Evolutionary conservation across 2,113 vertebrate genomes (phyloP).

Genomic region (Macquaria ambigua): DNA sequence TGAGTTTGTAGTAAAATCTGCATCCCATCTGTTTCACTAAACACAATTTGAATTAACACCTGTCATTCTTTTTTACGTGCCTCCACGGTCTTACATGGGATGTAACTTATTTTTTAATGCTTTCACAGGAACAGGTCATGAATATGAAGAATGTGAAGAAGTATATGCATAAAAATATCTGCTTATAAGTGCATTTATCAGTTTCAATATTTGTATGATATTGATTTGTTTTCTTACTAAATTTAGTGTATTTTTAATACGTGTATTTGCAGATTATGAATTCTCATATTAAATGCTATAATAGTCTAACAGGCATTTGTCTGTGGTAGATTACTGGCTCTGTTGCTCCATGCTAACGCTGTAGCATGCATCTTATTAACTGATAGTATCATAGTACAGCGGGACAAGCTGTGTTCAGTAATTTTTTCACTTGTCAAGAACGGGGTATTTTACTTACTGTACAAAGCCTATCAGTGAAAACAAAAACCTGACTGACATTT

Average conservation of each 20-base stretch:
- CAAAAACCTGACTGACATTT: neutral
- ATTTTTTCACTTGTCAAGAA: no score
- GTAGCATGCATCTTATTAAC: neutral
- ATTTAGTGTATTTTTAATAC: no score
- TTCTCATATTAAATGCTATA: no score
- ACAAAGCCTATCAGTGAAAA: neutral
- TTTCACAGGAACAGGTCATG: neutral
- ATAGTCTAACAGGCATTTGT: neutral
- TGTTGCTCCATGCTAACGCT: neutral
- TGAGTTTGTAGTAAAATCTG: conserved; percentile 47
- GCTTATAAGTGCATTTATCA: neutral
- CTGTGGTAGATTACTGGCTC: neutral
- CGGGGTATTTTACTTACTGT: no score
- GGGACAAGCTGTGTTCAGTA: neutral
- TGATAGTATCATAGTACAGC: neutral
- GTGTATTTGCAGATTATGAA: no score
- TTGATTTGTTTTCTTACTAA: neutral
- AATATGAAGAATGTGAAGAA: neutral
- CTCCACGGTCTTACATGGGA: neutral
- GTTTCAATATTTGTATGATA: neutral
- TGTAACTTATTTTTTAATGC: no score
- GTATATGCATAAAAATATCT: neutral
- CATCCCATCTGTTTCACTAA: conserved; percentile 60
- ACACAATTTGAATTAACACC: conserved; percentile 53
- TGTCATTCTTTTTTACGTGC: conserved; percentile 23